Evolutionary conservation across 2,797 vertebrate species (phyloP).

Genomic region (Chelonia mydas): DNA sequence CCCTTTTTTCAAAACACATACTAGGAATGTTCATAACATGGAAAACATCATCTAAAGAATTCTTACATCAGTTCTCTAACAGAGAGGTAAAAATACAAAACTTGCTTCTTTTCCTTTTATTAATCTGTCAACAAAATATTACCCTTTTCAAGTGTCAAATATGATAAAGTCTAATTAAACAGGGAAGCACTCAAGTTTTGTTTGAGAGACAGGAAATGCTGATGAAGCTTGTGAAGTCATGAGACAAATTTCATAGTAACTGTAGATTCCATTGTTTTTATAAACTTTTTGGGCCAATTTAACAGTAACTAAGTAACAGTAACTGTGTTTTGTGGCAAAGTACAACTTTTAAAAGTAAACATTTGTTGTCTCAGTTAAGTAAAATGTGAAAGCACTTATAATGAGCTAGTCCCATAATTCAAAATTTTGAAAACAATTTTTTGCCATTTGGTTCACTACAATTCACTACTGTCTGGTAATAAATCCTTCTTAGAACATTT

Average conservation of each 20-base stretch:
- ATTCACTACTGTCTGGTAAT: not conserved
- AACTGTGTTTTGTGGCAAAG: not conserved
- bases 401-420: not conserved
- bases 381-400: accelerated
- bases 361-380: not conserved
- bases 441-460: accelerated
- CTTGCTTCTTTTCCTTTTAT: not conserved
- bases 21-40: not conserved
- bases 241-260: accelerated
- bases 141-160: not conserved
- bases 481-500: not conserved
- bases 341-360: not conserved
- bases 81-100: not conserved
- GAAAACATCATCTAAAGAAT: not conserved
- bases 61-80: not conserved
- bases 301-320: too few relatives aligned
- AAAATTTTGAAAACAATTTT: not conserved
- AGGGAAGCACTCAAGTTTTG: not conserved
- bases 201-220: not conserved
- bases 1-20: not conserved
- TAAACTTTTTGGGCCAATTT: not conserved
- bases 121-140: not conserved
- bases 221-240: not conserved
- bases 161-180: constrained; percentile 33
- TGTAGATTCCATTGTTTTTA: accelerated